phyloP scores from a whole-genome alignment of 2,888 invertebrate species.

The Rhorus exstirpatorius region DNA sequence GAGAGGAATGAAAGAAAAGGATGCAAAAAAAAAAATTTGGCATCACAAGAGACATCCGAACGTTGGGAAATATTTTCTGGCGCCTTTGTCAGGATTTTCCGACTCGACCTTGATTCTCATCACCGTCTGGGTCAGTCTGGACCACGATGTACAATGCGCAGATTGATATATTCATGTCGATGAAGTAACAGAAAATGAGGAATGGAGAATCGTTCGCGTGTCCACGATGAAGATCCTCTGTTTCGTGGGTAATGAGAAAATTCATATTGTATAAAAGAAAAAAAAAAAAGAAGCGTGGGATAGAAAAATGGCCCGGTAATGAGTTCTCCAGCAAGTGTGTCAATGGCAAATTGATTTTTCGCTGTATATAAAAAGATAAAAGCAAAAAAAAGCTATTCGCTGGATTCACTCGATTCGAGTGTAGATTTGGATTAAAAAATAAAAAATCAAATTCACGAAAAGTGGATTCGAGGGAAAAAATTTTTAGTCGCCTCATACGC shows the following conservation, averaged over 20 bases:
- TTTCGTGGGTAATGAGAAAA: not conserved
- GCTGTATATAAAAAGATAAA: no score
- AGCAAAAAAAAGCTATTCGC: no score
- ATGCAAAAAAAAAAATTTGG: constrained; percentile 64
- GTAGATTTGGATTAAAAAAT: no score
- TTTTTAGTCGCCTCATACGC: no score
- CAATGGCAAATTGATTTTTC: no score
- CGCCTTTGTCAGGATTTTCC: constrained; percentile 50
- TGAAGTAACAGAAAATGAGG: no score
- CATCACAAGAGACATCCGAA: constrained; percentile 45
- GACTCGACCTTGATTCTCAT: constrained; percentile 56
- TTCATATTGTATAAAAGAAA: not conserved
- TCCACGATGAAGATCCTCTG: not conserved
- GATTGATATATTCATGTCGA: no score
- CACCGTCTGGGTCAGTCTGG: constrained; percentile 39
- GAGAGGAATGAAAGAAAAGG: constrained; percentile 18
- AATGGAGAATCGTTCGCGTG: not conserved
- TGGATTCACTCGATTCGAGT: no score
- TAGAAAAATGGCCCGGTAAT: no score
- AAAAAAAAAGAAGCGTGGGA: constrained; percentile 7
- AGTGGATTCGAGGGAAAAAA: no score
- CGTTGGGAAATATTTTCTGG: constrained; percentile 48
- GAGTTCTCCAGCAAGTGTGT: no score
- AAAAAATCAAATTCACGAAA: no score
- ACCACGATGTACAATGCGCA: constrained; percentile 9